Percentiles rank a stretch among this genome's conserved stretches.
These are phyloP conservation scores for Ephialtes manifestator DNA, from an alignment of 2,888 invertebrate species.

Conservation along the genomic window DNA sequence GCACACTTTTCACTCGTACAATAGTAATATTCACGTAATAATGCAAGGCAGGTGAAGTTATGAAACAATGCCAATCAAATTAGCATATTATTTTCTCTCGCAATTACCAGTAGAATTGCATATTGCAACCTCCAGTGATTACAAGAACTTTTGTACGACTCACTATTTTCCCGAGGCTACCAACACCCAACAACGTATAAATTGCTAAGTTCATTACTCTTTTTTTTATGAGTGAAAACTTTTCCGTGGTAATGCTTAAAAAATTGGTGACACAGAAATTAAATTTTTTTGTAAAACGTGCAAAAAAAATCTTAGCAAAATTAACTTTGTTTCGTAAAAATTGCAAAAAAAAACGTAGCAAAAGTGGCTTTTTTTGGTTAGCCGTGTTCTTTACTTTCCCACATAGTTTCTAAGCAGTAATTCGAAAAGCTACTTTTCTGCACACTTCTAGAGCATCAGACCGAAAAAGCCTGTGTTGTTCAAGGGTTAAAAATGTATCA, in stretches of 20 bases:
- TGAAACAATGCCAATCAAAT: slow-evolving; percentile 13
- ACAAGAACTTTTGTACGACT: background rate
- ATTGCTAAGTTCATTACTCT: background rate
- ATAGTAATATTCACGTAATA: slow-evolving; percentile 7
- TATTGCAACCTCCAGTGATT: background rate
- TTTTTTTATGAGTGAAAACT: background rate
- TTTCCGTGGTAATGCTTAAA: background rate
- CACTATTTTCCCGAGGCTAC: background rate
- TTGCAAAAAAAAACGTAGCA: too few species aligned
- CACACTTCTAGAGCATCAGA: too few species aligned
- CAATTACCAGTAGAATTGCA: background rate
- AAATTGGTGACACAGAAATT: background rate
- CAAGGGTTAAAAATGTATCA: too few species aligned
- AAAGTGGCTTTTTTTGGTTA: too few species aligned
- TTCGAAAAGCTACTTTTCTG: too few species aligned
- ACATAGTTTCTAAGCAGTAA: too few species aligned
- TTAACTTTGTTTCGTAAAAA: too few species aligned
- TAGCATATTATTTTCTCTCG: slow-evolving; percentile 8
- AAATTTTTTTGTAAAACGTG: background rate
- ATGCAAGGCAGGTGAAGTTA: background rate
- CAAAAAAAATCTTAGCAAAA: background rate
- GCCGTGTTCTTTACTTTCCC: too few species aligned
- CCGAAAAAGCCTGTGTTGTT: too few species aligned
- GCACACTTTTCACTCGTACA: background rate
- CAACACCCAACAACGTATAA: background rate